Evolutionary conservation across 1,140 invertebrate genomes (phyloP).

Genomic region (Bombus difficillimus): DNA sequence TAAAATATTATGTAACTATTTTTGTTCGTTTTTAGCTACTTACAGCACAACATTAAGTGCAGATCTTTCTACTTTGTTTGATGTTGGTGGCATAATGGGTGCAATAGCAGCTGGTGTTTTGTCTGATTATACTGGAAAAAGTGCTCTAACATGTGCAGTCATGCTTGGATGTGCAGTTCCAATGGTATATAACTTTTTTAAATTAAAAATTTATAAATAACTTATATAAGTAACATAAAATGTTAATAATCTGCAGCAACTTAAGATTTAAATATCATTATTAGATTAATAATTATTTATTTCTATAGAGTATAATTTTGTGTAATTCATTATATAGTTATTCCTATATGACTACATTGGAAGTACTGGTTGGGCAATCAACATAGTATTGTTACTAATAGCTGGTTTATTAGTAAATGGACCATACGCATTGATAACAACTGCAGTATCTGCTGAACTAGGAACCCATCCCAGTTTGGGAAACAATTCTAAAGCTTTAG

Average conservation of each 20-base stretch:
- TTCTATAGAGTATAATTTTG: constrained; percentile 4
- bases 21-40: constrained; percentile 83
- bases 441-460: constrained; percentile 96
- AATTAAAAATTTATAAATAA: background rate
- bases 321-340: constrained; percentile 84
- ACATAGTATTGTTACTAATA: constrained; percentile 88
- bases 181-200: constrained; percentile 83
- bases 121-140: constrained; percentile 92
- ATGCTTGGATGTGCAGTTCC: constrained; percentile 93
- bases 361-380: constrained; percentile 84
- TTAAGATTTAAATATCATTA: background rate
- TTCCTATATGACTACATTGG: constrained; percentile 91
- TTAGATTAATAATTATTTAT: background rate
- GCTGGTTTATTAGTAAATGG: constrained; percentile 95
- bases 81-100: constrained; percentile 94
- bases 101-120: constrained; percentile 94
- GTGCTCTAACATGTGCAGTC: constrained; percentile 91
- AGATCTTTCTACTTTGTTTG: constrained; percentile 94
- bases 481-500: constrained; percentile 94
- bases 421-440: constrained; percentile 97
- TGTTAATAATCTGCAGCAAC: background rate
- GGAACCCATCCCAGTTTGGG: constrained; percentile 93
- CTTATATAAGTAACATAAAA: background rate
- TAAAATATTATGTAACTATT: constrained; percentile 4
- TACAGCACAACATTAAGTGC: constrained; percentile 89